Percentiles rank a stretch among this genome's conserved stretches.
Evolutionary conservation across 2,797 vertebrate species (phyloP).

Genomic region (Malurus leucopterus): DNA sequence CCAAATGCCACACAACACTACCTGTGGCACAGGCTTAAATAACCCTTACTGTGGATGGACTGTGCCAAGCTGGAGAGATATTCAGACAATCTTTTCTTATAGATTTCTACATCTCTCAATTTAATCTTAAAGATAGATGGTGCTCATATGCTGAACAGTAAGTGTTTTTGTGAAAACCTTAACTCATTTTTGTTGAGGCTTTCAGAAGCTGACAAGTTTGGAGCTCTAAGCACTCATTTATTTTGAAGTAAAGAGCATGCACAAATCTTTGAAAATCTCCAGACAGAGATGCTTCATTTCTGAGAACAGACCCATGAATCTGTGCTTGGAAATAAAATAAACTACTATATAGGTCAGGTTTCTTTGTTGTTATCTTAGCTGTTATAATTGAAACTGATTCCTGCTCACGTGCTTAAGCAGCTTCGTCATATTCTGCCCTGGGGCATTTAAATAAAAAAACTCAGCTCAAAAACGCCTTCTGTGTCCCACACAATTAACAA

Average conservation of each 20-base stretch:
- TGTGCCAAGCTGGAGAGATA: not conserved
- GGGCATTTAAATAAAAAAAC: not conserved
- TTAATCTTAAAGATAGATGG: not conserved
- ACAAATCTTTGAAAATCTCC: not conserved
- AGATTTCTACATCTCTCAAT: not conserved
- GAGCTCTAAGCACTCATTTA: not conserved
- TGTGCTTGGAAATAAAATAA: not conserved
- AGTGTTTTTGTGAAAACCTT: not conserved
- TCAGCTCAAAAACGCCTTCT: not conserved
- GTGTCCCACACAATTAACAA: not conserved
- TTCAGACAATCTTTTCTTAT: not conserved
- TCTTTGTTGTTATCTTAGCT: constrained; percentile 6
- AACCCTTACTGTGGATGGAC: not conserved
- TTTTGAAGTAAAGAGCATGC: not conserved
- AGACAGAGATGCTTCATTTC: not conserved
- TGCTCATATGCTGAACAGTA: not conserved
- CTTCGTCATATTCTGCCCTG: constrained; percentile 19
- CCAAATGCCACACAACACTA: not conserved
- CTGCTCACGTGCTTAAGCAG: not conserved
- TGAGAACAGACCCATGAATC: not conserved
- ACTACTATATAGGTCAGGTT: not conserved
- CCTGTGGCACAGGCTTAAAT: not conserved
- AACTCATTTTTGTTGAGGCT: not conserved
- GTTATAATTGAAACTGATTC: constrained; percentile 11
- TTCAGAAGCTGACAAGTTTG: not conserved